A percentile compares a stretch with the other conserved stretches of the same genome.
phyloP scores from a whole-genome alignment of 2,888 invertebrate species.

The Conops quadrifasciatus region DNA sequence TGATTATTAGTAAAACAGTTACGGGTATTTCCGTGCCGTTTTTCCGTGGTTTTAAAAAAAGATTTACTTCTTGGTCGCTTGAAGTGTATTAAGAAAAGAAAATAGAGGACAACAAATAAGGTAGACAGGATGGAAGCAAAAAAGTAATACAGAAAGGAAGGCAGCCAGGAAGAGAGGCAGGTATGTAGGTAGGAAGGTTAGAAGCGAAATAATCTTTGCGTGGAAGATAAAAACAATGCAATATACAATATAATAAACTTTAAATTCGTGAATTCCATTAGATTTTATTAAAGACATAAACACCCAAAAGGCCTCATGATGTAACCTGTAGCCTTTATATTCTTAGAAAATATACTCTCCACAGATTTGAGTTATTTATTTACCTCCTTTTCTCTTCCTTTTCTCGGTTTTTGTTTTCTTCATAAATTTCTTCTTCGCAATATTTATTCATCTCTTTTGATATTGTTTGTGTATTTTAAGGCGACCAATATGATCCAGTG shows the following conservation, averaged over 20 bases:
- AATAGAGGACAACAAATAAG: no score
- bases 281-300: not conserved
- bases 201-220: not conserved
- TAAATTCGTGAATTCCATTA: slow-evolving; percentile 1
- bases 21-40: not conserved
- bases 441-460: no score
- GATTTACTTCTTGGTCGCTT: slow-evolving; percentile 1
- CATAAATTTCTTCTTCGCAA: no score
- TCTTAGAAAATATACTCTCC: no score
- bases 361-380: no score
- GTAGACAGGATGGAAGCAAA: no score
- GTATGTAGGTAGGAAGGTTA: not conserved
- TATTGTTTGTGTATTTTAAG: no score
- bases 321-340: no score
- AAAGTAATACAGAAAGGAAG: not conserved
- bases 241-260: not conserved
- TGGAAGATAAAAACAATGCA: not conserved
- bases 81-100: no score
- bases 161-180: not conserved
- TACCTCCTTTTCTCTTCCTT: no score
- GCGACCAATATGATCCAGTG: no score
- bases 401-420: no score
- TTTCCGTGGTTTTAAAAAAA: not conserved
- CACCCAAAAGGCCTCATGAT: not conserved
- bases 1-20: not conserved